Percentiles rank a stretch among this genome's conserved stretches.
phyloP scores from a whole-genome alignment of 2,113 vertebrate genomes.

The Bubo scandiacus region DNA sequence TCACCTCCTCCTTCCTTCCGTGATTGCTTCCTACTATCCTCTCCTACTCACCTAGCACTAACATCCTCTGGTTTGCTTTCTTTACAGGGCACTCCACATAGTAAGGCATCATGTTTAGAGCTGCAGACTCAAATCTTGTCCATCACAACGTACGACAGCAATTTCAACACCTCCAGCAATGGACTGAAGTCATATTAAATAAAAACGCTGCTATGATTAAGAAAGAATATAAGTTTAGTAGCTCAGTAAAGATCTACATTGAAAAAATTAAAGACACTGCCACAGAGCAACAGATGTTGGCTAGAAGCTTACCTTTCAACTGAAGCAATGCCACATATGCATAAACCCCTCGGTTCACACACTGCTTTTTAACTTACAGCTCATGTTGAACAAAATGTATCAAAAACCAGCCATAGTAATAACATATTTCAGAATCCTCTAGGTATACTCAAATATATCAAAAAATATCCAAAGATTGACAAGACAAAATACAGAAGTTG shows the following conservation, averaged over 20 bases:
- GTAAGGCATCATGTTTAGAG: background rate
- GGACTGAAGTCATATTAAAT: background rate
- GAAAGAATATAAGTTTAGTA: background rate
- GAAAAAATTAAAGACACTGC: background rate
- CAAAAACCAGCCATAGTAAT: background rate
- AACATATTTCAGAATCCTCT: background rate
- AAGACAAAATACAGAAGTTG: background rate
- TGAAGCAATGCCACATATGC: background rate
- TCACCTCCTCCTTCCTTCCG: background rate
- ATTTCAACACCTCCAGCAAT: background rate
- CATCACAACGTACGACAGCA: background rate
- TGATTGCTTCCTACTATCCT: background rate
- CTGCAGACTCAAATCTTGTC: background rate
- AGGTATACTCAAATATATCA: background rate
- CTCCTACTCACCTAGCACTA: background rate
- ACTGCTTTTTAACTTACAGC: background rate
- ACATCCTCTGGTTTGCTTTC: background rate
- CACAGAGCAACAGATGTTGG: background rate
- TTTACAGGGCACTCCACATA: background rate
- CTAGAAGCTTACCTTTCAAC: background rate
- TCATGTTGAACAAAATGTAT: background rate
- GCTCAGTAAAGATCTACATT: background rate
- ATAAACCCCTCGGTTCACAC: background rate
- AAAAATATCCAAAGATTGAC: background rate
- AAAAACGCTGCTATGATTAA: background rate